Evolutionary conservation across 2,113 vertebrate species (phyloP).

Genomic region (Catharus fuscescens): DNA sequence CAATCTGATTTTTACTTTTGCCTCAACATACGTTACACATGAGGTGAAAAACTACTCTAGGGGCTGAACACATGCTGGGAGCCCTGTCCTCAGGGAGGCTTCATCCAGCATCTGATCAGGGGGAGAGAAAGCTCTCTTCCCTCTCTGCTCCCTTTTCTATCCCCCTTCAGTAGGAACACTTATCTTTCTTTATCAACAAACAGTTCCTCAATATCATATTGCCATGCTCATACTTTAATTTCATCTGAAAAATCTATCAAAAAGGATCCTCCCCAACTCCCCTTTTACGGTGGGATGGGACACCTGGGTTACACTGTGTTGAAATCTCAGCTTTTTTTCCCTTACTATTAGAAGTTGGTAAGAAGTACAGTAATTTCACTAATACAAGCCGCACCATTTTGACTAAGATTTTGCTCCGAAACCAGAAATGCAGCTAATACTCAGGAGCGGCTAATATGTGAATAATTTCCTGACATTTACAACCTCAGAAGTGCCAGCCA

Average conservation of each 20-base stretch:
- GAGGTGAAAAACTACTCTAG: background rate
- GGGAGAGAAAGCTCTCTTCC: background rate
- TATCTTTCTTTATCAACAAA: background rate
- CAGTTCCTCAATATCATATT: background rate
- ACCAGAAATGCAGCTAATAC: no score
- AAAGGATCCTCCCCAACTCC: background rate
- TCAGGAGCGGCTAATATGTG: no score
- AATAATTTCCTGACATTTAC: no score
- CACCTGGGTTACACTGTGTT: background rate
- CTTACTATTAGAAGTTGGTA: background rate
- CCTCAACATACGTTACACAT: background rate
- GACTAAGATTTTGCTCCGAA: no score
- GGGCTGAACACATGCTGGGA: background rate
- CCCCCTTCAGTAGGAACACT: background rate
- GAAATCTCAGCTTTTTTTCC: background rate
- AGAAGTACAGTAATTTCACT: background rate
- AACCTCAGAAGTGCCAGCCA: no score
- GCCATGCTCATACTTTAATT: accelerated
- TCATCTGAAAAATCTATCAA: background rate
- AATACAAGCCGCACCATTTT: no score
- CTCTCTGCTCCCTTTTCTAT: background rate
- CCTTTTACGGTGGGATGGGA: background rate
- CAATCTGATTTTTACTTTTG: background rate
- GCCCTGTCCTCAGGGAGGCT: accelerated
- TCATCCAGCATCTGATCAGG: background rate